Percentiles rank a stretch among this genome's conserved stretches.
Conservation (phyloP, 1,140 invertebrate species). For the Mactra quadrangularis region DNA sequence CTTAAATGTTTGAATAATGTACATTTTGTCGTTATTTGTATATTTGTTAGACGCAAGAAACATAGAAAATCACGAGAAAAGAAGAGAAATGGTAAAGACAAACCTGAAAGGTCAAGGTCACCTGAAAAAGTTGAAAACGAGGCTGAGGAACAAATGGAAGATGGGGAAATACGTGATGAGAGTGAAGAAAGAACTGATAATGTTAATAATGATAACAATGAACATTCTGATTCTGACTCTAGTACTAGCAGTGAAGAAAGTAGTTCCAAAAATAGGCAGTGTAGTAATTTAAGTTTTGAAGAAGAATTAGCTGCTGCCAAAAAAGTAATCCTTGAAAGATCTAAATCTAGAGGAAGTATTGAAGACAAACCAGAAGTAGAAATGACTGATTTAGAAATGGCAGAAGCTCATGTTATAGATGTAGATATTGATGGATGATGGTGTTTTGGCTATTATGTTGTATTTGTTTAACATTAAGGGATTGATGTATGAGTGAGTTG, state of each 20-base stretch:
- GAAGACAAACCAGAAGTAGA: not conserved
- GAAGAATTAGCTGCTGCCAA: constrained; percentile 39
- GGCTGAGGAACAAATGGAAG: constrained; percentile 20
- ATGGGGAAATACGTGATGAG: constrained; percentile 6
- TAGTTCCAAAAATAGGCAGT: not conserved
- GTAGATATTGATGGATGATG: constrained; percentile 6
- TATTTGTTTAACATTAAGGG: too few relatives aligned
- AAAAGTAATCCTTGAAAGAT: constrained; percentile 41
- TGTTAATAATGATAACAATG: not conserved
- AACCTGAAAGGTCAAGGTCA: constrained; percentile 28
- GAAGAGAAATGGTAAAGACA: constrained; percentile 11
- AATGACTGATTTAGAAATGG: constrained; percentile 36
- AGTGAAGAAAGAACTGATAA: not conserved
- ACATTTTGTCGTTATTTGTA: too few relatives aligned
- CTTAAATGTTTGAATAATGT: too few relatives aligned
- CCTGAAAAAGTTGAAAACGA: not conserved
- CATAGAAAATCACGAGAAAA: too few relatives aligned
- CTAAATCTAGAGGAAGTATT: not conserved
- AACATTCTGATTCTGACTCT: not conserved
- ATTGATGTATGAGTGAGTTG: too few relatives aligned
- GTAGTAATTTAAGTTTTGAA: constrained; percentile 43
- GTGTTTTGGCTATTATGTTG: too few relatives aligned
- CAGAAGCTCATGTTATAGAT: constrained; percentile 47
- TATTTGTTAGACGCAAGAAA: too few relatives aligned
- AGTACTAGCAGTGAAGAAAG: not conserved